Evolutionary conservation across 2,797 vertebrate species (phyloP).

Genomic region (Sylvia borin): DNA sequence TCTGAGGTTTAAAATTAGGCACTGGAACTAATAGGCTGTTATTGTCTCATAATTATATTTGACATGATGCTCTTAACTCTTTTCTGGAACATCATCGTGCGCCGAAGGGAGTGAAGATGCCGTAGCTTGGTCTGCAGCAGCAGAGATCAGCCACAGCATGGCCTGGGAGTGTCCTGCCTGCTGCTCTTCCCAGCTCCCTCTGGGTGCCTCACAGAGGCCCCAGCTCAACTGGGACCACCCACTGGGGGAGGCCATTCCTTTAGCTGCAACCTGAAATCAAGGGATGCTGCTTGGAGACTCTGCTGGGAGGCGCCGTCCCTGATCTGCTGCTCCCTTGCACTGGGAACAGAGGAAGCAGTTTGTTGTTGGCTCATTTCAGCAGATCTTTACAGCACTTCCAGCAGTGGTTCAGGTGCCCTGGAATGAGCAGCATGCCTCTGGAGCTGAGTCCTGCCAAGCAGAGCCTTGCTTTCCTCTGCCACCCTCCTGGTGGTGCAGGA

Average conservation of each 20-base stretch:
- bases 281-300: neutral
- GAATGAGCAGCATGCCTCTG: neutral
- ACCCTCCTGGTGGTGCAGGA: fast-evolving
- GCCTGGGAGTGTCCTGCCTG: fast-evolving
- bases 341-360: neutral
- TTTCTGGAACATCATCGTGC: neutral
- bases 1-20: slow-evolving; percentile 70
- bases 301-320: neutral
- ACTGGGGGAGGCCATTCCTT: neutral
- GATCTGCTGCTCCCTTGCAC: neutral
- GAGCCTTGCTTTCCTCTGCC: neutral
- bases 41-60: slow-evolving; percentile 71
- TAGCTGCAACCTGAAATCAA: neutral
- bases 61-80: slow-evolving; percentile 57
- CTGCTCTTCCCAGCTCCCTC: neutral
- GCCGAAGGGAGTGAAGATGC: neutral
- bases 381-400: neutral
- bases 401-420: neutral
- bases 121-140: neutral
- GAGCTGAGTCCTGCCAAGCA: neutral
- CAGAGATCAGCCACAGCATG: neutral
- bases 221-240: neutral
- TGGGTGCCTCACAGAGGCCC: neutral
- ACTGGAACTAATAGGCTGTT: slow-evolving; percentile 67
- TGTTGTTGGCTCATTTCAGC: neutral